A percentile compares a stretch with the other conserved stretches of the same genome.
Evolutionary conservation across 2,797 vertebrate species (phyloP).

Genomic region (Pyrocephalus nanus): DNA sequence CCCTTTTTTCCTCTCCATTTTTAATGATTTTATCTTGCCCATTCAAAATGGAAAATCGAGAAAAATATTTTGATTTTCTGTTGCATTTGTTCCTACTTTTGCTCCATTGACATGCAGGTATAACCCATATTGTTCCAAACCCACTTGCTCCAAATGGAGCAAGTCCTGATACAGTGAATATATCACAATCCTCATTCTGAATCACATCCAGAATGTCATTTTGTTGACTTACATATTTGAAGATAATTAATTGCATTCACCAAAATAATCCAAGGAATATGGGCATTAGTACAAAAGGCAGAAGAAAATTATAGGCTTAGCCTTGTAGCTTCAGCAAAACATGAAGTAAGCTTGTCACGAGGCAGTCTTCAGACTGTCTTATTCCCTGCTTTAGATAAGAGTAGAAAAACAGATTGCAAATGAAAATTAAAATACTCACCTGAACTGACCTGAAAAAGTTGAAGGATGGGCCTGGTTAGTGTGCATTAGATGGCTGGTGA

Average conservation of each 20-base stretch:
- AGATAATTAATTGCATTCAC: conserved; percentile 26
- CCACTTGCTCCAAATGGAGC: background rate
- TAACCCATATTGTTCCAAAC: background rate
- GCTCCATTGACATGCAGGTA: background rate
- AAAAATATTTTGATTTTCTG: background rate
- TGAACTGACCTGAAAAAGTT: background rate
- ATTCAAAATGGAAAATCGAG: background rate
- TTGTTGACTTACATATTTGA: background rate
- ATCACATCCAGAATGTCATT: background rate
- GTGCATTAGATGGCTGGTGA: background rate
- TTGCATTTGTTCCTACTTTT: background rate
- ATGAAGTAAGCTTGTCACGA: background rate
- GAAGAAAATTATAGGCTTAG: background rate
- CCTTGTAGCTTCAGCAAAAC: background rate
- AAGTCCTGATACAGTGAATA: background rate
- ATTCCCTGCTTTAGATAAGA: background rate
- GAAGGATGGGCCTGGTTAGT: background rate
- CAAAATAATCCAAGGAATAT: conserved; percentile 1
- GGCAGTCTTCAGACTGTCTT: background rate
- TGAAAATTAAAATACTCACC: background rate
- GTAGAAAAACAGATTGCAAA: background rate
- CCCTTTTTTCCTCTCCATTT: background rate
- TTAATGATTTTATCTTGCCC: background rate
- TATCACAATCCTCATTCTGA: background rate
- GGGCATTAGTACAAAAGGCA: conserved; percentile 2